Evolutionary conservation across 1,140 invertebrate species (phyloP).

Genomic region (Leptinotarsa lineolata): DNA sequence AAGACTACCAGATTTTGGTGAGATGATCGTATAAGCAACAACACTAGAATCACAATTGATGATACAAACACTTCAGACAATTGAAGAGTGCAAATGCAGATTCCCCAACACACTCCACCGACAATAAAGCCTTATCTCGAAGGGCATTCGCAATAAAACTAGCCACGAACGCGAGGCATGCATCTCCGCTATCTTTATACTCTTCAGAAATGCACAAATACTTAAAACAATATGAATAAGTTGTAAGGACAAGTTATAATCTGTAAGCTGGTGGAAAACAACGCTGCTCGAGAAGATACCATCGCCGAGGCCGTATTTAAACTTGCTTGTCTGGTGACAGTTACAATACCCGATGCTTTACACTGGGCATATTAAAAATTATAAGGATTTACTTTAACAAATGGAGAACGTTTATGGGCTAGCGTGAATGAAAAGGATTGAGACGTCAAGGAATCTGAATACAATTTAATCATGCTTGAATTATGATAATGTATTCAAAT

Average conservation of each 20-base stretch:
- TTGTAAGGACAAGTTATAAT: slow-evolving; percentile 33
- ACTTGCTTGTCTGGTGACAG: slow-evolving; percentile 33
- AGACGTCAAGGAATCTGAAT: slow-evolving; percentile 27
- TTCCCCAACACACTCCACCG: background rate
- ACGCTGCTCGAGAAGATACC: slow-evolving; percentile 18
- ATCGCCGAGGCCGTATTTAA: slow-evolving; percentile 29
- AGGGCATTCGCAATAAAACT: background rate
- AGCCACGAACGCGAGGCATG: background rate
- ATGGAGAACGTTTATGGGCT: slow-evolving; percentile 26
- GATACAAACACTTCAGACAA: background rate
- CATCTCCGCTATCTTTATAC: background rate
- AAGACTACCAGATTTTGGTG: too few species aligned
- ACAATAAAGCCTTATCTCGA: background rate
- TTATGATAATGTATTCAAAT: slow-evolving; percentile 42
- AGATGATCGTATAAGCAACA: too few species aligned
- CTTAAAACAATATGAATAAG: slow-evolving; percentile 28
- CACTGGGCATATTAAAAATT: slow-evolving; percentile 39
- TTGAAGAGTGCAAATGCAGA: background rate
- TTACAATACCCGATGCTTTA: slow-evolving; percentile 34
- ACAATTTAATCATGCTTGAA: slow-evolving; percentile 38
- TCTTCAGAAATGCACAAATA: slow-evolving; percentile 9
- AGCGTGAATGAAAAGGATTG: slow-evolving; percentile 36
- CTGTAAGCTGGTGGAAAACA: slow-evolving; percentile 33
- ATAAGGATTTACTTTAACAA: slow-evolving; percentile 38
- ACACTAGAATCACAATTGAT: too few species aligned